phyloP scores from a whole-genome alignment of 2,888 invertebrate genomes.

The Acanthoscelides obtectus region DNA sequence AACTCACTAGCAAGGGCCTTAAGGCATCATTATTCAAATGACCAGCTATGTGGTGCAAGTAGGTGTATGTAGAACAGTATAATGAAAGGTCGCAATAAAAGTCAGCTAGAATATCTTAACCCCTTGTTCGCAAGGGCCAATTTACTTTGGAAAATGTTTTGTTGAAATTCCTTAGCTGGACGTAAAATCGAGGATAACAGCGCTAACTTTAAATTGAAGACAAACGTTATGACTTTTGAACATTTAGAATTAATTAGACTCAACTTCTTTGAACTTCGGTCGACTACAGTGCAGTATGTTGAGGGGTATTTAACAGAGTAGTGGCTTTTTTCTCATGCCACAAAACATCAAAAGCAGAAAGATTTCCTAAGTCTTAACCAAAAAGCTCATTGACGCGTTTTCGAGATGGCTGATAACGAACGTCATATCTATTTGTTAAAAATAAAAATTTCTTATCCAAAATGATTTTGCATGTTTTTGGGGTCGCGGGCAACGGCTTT shows the following conservation, averaged over 20 bases:
- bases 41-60: not conserved
- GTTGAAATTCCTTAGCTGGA: not conserved
- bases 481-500: too few relatives aligned
- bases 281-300: not conserved
- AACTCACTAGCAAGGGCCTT: too few relatives aligned
- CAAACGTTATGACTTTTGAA: not conserved
- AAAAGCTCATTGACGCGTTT: too few relatives aligned
- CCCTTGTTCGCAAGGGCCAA: not conserved
- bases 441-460: too few relatives aligned
- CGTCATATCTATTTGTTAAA: too few relatives aligned
- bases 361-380: too few relatives aligned
- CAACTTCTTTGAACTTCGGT: not conserved
- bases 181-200: not conserved
- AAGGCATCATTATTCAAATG: not conserved
- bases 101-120: not conserved
- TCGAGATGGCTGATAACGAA: too few relatives aligned
- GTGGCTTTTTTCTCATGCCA: too few relatives aligned
- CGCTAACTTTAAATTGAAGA: not conserved
- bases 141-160: not conserved
- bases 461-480: too few relatives aligned
- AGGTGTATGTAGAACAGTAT: not conserved
- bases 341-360: too few relatives aligned
- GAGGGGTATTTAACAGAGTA: too few relatives aligned
- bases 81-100: not conserved
- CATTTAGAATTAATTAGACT: not conserved